Evolutionary conservation across 2,888 invertebrate genomes (phyloP).

Genomic region (Cordilura impudica): DNA sequence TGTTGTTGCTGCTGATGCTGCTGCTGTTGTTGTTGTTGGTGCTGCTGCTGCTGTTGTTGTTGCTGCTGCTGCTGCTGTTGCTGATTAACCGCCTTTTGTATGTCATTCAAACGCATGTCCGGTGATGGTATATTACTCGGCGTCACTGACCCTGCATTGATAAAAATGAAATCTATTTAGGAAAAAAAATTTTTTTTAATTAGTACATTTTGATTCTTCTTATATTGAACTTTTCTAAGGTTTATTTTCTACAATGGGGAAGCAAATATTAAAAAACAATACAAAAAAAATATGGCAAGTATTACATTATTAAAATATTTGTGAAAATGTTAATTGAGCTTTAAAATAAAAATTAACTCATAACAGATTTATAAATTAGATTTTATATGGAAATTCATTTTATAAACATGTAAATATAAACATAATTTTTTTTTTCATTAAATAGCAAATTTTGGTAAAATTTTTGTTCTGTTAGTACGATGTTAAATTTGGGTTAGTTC

Average conservation of each 20-base stretch:
- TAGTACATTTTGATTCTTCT: constrained; percentile 53
- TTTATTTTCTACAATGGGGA: background rate
- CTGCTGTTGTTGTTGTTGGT: constrained; percentile 71
- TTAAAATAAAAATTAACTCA: no score
- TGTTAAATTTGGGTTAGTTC: background rate
- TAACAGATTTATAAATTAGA: no score
- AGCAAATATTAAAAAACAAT: constrained; percentile 15
- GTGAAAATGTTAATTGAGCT: no score
- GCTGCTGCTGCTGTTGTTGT: constrained; percentile 72
- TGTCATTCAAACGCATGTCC: constrained; percentile 78
- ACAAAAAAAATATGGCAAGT: constrained; percentile 38
- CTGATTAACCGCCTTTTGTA: constrained; percentile 65
- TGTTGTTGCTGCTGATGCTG: constrained; percentile 71
- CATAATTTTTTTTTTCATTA: background rate
- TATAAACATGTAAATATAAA: no score
- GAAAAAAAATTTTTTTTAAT: constrained; percentile 42
- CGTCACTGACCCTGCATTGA: constrained; percentile 86
- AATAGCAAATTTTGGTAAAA: background rate
- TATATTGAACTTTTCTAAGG: constrained; percentile 40
- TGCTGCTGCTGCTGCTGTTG: constrained; percentile 73
- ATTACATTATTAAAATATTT: no score
- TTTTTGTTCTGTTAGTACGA: background rate
- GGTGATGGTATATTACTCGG: constrained; percentile 91
- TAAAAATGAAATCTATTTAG: constrained; percentile 76
- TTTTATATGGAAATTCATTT: no score